Conservation (phyloP, 2,888 invertebrate species). For the Drosophila pseudotalamancana region DNA sequence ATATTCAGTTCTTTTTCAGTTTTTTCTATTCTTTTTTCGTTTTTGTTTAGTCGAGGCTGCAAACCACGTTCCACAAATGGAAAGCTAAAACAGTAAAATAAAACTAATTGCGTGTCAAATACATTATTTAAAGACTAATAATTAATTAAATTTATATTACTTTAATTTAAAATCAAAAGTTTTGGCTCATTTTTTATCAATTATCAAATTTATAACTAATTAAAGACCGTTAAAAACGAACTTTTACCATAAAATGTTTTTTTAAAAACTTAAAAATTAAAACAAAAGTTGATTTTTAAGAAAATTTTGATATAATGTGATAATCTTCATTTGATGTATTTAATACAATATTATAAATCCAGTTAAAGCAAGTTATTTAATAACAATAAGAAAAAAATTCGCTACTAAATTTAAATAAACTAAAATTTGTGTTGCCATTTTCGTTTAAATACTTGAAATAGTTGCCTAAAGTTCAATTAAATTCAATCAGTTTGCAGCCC, state of each 20-base stretch:
- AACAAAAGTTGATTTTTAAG: neutral
- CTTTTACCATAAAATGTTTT: neutral
- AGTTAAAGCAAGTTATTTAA: too few species aligned
- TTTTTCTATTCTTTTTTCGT: constrained; percentile 8
- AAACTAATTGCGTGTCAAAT: neutral
- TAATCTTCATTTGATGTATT: too few species aligned
- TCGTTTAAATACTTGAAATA: neutral
- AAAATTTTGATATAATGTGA: neutral
- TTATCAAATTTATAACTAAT: too few species aligned
- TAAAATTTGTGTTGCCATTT: neutral
- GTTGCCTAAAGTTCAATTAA: neutral
- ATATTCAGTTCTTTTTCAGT: constrained; percentile 62
- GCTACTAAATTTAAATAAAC: neutral
- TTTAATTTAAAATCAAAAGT: neutral
- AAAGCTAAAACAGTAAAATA: neutral
- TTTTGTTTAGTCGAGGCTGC: constrained; percentile 22
- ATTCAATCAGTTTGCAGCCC: constrained; percentile 28
- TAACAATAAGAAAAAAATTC: too few species aligned
- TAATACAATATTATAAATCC: neutral
- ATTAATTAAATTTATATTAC: constrained; percentile 1
- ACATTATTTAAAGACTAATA: neutral
- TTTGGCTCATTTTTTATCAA: too few species aligned
- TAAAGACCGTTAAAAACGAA: too few species aligned
- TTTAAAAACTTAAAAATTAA: neutral
- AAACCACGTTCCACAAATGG: neutral